These are phyloP conservation scores for Pangasius krempfi DNA, from an alignment of 2,797 vertebrate genomes.

Conservation along the genomic window DNA sequence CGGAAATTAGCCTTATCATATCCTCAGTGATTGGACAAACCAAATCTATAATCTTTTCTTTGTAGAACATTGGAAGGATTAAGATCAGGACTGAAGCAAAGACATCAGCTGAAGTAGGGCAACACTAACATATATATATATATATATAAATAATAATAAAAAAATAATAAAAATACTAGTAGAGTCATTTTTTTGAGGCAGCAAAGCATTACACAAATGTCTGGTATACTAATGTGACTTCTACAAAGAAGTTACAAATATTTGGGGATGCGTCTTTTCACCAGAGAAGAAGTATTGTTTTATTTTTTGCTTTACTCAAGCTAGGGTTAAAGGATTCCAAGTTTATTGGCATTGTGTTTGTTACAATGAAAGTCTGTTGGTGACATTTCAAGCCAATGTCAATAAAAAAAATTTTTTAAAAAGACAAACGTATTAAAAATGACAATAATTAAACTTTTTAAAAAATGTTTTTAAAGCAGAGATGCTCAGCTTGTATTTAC, in stretches of 20 bases:
- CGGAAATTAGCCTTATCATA: neutral
- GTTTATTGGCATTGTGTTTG: neutral
- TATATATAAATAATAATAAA: too few species aligned
- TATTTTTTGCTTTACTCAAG: neutral
- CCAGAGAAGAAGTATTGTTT: too few species aligned
- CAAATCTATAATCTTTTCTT: neutral
- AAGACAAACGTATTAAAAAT: neutral
- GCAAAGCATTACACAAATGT: neutral
- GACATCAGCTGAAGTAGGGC: neutral
- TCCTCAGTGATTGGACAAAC: neutral
- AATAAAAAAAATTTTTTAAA: too few species aligned
- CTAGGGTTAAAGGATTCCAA: neutral
- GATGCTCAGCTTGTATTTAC: neutral
- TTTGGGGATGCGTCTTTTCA: neutral
- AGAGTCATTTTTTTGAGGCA: neutral
- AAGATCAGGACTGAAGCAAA: neutral
- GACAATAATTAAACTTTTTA: neutral
- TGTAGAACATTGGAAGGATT: neutral
- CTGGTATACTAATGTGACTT: neutral
- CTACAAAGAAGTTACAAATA: neutral
- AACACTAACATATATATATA: too few species aligned
- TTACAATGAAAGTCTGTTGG: neutral
- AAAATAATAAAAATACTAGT: neutral
- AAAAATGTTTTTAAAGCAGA: neutral
- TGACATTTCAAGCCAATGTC: neutral